Evolutionary conservation across 2,888 invertebrate genomes (phyloP).

Genomic region (Lamellibrachia satsuma): DNA sequence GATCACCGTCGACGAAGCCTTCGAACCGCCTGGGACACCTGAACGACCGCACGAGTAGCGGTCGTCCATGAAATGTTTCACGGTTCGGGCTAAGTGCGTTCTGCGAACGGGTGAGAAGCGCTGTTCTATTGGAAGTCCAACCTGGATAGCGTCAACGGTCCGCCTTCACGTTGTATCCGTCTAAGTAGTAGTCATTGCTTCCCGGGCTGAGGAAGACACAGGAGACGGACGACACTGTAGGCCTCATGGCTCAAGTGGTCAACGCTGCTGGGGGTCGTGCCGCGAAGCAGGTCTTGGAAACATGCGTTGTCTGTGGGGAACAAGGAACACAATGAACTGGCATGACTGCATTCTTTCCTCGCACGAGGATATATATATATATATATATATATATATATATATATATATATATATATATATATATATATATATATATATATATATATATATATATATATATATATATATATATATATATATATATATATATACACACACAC

Average conservation of each 20-base stretch:
- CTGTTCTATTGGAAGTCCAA: conserved; percentile 32
- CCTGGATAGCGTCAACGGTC: conserved; percentile 39
- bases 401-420: too few relatives aligned
- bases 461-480: too few relatives aligned
- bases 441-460: too few relatives aligned
- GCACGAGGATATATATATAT: too few relatives aligned
- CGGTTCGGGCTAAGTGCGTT: neutral
- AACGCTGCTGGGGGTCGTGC: conserved; percentile 34
- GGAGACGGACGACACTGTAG: conserved; percentile 43
- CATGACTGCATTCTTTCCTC: too few relatives aligned
- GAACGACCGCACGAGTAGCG: neutral
- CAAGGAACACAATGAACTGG: neutral
- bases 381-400: too few relatives aligned
- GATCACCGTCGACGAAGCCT: too few relatives aligned
- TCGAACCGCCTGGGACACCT: too few relatives aligned
- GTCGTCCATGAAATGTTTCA: conserved; percentile 5
- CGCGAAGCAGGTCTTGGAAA: conserved; percentile 34
- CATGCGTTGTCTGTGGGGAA: neutral
- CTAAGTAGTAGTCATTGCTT: conserved; percentile 18
- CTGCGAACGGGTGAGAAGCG: neutral
- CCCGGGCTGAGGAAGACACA: conserved; percentile 3
- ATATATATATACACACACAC: too few relatives aligned
- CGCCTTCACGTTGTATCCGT: conserved; percentile 42
- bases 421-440: too few relatives aligned
- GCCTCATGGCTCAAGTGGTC: conserved; percentile 40